Evolutionary conservation across 37 sponge, comb jelly and placozoan genomes (phyloP).

Genomic region (Crambe crambe): DNA sequence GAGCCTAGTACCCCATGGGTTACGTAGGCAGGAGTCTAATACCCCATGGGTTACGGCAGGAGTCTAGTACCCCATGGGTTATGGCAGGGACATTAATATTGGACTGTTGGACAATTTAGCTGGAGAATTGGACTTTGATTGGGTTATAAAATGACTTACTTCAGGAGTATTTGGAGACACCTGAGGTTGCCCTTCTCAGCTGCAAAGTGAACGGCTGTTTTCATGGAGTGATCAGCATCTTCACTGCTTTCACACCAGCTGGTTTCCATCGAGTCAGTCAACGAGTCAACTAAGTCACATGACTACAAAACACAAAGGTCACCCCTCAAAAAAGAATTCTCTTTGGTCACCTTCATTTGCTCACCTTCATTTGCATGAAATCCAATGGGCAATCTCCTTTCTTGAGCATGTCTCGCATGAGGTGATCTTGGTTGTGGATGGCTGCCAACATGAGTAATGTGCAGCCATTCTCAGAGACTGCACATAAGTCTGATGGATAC

Average conservation of each 20-base stretch:
- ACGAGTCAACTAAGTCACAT: neutral
- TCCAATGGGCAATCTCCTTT: conserved; percentile 36
- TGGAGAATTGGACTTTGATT: too few relatives aligned
- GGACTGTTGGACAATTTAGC: too few relatives aligned
- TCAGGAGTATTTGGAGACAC: conserved; percentile 35
- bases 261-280: neutral
- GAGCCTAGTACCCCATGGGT: too few relatives aligned
- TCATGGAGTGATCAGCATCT: conserved; percentile 2
- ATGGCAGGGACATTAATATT: too few relatives aligned
- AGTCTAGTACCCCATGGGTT: too few relatives aligned
- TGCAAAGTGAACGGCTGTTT: conserved; percentile 51
- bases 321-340: neutral
- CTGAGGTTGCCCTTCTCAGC: conserved; percentile 34
- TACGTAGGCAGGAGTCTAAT: too few relatives aligned
- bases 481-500: conserved; percentile 42
- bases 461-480: conserved; percentile 46
- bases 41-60: too few relatives aligned
- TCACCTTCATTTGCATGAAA: conserved; percentile 58
- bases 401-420: conserved; percentile 42
- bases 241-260: neutral
- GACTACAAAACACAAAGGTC: neutral
- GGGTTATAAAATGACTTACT: conserved; percentile 46
- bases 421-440: conserved; percentile 12
- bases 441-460: conserved; percentile 73
- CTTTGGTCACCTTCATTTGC: too few relatives aligned